Evolutionary conservation across 2,797 vertebrate species (phyloP), one percentile per base, ranked within the genome.

Genomic region (Capromys pilorides): DNA sequence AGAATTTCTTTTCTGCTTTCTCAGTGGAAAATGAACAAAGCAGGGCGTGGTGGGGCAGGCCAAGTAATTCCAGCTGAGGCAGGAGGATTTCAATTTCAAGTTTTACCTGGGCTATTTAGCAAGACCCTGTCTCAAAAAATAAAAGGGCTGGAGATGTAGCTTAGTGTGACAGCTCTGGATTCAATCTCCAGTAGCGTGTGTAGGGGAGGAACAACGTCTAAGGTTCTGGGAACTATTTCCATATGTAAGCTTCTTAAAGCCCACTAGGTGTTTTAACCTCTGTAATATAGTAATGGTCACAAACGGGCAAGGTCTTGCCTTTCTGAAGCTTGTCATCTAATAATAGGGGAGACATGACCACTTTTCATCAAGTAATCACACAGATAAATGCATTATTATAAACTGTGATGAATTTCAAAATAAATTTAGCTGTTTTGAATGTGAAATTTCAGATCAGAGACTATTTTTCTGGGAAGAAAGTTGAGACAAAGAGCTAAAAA

Each of bases 401-500:
- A 96, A 86, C 79, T 73, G 5, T 81, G 86, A 39, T 83, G 66
- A 73, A 39, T 86, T 91, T 94, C 39, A 28, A 83, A 82, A 80
- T 73, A 73, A 69, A 59, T 49, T 45, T 31, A 86, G 54, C 28
- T 18, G 31, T 86, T 81, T 2, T 85, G 39, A 78, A 49, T 28
- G 16, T 73, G 2, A 78, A 22, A 77, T 91, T 31, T 85, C 21
- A 87, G 41, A 86, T 73, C n/a, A 82, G 54, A 93, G 71, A 61
- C 73, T 62, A 90, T 45, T 75, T 45, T 75, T 45, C 78, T 84
- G 66, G 41, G 82, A 88, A 92, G 83, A 92, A 86, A 61, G 69
- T 80, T 71, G 89, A 61, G 81, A 77, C 41, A 85, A 75, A 95
- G 79, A 69, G 79, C 82, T 94, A 81, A 95, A 94, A 91, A 78